A percentile compares a stretch with the other conserved stretches of the same genome.
These are phyloP conservation scores for Adelognathus sp. DNA, from an alignment of 2,888 invertebrate species.

Conservation along the genomic window DNA sequence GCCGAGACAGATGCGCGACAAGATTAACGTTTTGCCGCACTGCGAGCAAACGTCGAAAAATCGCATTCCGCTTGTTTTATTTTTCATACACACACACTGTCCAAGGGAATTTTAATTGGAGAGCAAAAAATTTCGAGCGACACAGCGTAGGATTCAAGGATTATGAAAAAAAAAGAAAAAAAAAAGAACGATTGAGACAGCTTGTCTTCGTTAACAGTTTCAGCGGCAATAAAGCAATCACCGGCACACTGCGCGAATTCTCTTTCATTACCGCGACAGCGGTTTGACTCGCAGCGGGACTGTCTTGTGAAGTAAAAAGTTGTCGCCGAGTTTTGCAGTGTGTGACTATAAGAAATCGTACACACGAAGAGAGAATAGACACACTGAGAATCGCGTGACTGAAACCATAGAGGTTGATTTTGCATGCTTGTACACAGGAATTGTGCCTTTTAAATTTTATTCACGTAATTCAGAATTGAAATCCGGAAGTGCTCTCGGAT, in stretches of 20 bases:
- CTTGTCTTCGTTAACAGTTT: constrained; percentile 10
- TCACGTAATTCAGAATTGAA: too few species aligned
- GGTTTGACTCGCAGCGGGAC: not conserved
- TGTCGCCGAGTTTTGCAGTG: not conserved
- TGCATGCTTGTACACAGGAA: too few species aligned
- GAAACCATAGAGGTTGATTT: too few species aligned
- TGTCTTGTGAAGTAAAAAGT: not conserved
- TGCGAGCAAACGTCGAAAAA: constrained; percentile 8
- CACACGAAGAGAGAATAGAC: not conserved
- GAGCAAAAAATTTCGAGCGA: not conserved
- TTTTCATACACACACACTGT: not conserved
- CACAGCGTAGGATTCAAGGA: not conserved
- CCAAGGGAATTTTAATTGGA: constrained; percentile 11
- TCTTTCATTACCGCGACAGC: constrained; percentile 36
- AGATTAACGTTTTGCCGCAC: constrained; percentile 41
- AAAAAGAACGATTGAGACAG: constrained; percentile 5
- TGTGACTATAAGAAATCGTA: not conserved
- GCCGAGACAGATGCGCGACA: constrained; percentile 27
- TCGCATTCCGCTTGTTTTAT: not conserved
- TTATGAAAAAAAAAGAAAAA: not conserved
- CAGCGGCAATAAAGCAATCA: constrained; percentile 40
- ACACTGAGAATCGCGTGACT: too few species aligned
- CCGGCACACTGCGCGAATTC: constrained; percentile 21
- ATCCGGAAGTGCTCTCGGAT: too few species aligned
- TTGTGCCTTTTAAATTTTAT: too few species aligned